Conservation (phyloP, 2,113 vertebrate genomes). For the Vidua chalybeata region DNA sequence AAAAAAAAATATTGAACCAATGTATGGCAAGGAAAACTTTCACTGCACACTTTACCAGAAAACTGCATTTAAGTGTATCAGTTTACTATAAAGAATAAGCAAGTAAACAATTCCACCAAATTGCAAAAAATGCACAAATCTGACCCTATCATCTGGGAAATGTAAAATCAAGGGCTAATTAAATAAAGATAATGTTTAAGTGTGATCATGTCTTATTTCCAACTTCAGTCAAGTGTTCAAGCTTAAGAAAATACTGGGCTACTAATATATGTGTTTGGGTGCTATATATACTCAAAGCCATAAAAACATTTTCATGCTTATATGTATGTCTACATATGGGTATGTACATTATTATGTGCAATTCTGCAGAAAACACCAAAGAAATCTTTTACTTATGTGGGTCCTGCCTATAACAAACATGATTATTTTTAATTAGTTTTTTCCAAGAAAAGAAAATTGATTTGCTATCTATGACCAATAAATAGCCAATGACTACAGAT, state of each 20-base stretch:
- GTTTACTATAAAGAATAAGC: background rate
- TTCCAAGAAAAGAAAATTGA: slow-evolving; percentile 43
- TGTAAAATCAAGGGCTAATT: slow-evolving; percentile 17
- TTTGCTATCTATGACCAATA: slow-evolving; percentile 48
- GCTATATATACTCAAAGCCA: background rate
- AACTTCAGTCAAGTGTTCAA: slow-evolving; percentile 2
- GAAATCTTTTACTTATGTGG: background rate
- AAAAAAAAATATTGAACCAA: background rate
- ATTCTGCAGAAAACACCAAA: background rate
- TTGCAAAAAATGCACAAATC: background rate
- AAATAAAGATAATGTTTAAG: slow-evolving; percentile 27
- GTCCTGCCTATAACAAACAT: background rate
- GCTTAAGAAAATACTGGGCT: background rate
- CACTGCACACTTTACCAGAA: background rate
- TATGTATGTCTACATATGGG: background rate
- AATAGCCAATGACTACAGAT: slow-evolving; percentile 54
- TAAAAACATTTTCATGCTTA: background rate
- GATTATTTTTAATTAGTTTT: background rate
- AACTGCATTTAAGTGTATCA: background rate
- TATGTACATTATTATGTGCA: background rate
- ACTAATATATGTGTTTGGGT: background rate
- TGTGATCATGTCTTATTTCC: slow-evolving; percentile 26
- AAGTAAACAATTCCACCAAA: background rate
- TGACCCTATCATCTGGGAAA: background rate
- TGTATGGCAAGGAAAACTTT: background rate